Evolutionary conservation across 1,140 invertebrate genomes (phyloP).

Genomic region (Meloidogyne chitwoodi): DNA sequence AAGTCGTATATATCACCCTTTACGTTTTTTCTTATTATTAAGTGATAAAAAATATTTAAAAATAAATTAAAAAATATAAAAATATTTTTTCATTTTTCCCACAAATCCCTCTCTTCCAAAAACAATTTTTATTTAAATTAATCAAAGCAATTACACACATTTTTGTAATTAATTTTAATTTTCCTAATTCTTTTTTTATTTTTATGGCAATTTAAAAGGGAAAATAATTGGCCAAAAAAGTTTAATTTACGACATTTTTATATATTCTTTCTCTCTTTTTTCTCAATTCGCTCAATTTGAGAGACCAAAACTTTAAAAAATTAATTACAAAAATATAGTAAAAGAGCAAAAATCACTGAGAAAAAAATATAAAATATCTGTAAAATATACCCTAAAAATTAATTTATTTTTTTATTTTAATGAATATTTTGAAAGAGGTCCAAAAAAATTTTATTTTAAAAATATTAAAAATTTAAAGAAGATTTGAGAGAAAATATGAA

Average conservation of each 20-base stretch:
- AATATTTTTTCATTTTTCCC: too few relatives aligned
- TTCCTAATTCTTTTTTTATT: background rate
- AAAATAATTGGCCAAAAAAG: background rate
- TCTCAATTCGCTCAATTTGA: background rate
- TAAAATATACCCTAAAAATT: background rate
- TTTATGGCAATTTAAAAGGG: conserved; percentile 5
- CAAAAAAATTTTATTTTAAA: too few relatives aligned
- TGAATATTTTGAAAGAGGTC: too few relatives aligned
- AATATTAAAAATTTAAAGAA: too few relatives aligned
- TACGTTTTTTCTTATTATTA: too few relatives aligned
- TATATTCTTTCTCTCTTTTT: background rate
- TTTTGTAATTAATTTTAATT: background rate
- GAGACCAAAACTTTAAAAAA: background rate
- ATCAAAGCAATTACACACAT: background rate
- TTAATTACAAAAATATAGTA: too few relatives aligned
- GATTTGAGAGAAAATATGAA: too few relatives aligned
- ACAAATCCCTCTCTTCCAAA: background rate
- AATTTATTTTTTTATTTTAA: too few relatives aligned
- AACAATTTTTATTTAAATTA: background rate
- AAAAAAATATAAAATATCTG: background rate
- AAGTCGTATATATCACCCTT: too few relatives aligned
- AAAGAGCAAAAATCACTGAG: background rate
- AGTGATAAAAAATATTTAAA: too few relatives aligned
- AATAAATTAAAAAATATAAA: too few relatives aligned
- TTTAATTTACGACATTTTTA: background rate